Percentiles rank a stretch among this genome's conserved stretches.
Evolutionary conservation across 2,113 vertebrate species (phyloP).

Genomic region (Callocephalon fimbriatum): DNA sequence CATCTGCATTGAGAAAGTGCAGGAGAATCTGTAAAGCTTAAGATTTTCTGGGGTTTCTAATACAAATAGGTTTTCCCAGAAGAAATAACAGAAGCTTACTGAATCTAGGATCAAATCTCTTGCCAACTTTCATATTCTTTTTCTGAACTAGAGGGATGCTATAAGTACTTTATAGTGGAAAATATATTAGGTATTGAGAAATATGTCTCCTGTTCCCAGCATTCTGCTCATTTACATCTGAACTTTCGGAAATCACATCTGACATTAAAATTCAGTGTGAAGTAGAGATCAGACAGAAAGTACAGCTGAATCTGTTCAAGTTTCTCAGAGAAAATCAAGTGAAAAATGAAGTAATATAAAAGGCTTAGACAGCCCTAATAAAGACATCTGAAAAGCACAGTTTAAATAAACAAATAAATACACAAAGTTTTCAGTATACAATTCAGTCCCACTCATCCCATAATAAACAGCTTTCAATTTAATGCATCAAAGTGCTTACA

Average conservation of each 20-base stretch:
- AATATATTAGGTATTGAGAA: not conserved
- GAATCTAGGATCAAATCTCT: not conserved
- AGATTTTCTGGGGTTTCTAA: not conserved
- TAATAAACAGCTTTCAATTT: not conserved
- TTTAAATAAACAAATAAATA: not conserved
- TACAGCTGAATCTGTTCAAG: not conserved
- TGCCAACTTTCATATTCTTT: not conserved
- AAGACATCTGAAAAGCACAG: not conserved
- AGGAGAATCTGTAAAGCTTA: not conserved
- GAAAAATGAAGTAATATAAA: not conserved
- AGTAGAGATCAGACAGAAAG: not conserved
- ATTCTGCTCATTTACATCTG: not conserved
- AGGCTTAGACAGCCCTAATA: not conserved
- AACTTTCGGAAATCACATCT: not conserved
- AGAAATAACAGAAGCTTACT: not conserved
- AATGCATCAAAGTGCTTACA: not conserved
- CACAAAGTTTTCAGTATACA: not conserved
- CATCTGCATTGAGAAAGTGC: not conserved
- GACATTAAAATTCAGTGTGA: not conserved
- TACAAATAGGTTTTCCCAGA: not conserved
- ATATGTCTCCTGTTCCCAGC: not conserved
- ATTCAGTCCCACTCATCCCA: not conserved
- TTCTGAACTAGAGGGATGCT: not conserved
- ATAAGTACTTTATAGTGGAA: not conserved
- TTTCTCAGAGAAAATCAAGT: not conserved